Evolutionary conservation across 2,888 invertebrate genomes (phyloP).

Genomic region (Enoplolaimus lenunculus): DNA sequence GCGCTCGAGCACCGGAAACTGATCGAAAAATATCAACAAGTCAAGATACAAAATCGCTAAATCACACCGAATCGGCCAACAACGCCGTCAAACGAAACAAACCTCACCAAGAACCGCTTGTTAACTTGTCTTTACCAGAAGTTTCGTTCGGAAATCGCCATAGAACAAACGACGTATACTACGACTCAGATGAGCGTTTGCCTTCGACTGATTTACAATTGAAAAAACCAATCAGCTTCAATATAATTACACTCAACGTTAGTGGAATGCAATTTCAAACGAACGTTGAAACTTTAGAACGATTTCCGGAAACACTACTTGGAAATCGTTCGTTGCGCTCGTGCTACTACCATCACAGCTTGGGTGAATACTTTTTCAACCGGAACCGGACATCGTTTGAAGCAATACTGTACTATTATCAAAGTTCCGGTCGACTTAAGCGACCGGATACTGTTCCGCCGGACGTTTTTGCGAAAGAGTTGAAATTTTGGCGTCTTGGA

Average conservation of each 20-base stretch:
- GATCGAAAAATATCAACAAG: too few relatives aligned
- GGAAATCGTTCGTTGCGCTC: constrained; percentile 33
- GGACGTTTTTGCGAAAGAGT: constrained; percentile 17
- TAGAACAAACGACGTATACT: too few relatives aligned
- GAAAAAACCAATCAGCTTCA: too few relatives aligned
- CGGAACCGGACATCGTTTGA: constrained; percentile 97
- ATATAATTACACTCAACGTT: constrained; percentile 36
- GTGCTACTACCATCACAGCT: constrained; percentile 29
- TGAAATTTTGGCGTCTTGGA: constrained; percentile 80
- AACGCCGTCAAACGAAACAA: too few relatives aligned
- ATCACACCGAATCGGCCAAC: too few relatives aligned
- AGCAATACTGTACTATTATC: constrained; percentile 97
- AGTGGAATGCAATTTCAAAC: constrained; percentile 36
- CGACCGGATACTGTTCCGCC: constrained; percentile 45
- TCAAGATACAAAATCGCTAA: too few relatives aligned
- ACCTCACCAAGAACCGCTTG: too few relatives aligned
- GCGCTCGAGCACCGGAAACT: too few relatives aligned
- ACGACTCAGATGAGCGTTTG: too few relatives aligned
- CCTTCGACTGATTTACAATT: too few relatives aligned
- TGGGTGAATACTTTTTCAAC: constrained; percentile 94
- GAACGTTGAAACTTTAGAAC: constrained; percentile 31
- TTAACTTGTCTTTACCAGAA: too few relatives aligned
- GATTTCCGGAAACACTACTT: constrained; percentile 35
- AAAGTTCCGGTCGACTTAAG: constrained; percentile 50
- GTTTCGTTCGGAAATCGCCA: too few relatives aligned